phyloP scores from a whole-genome alignment of 1,140 invertebrate species.

The Saxidomus purpurata region DNA sequence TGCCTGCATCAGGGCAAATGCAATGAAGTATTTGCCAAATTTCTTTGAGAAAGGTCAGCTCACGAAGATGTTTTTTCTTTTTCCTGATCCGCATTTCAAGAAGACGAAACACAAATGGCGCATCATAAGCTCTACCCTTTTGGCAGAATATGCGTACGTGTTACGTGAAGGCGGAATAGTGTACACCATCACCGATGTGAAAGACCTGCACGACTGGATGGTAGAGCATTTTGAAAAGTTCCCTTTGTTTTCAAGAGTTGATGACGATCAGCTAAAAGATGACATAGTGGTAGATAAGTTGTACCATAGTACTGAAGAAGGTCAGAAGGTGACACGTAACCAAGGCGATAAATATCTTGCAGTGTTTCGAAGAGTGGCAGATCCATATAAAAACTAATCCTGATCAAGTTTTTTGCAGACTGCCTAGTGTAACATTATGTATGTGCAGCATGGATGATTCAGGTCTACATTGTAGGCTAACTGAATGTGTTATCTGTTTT shows the following conservation, averaged over 20 bases:
- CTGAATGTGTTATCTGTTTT: too few species aligned
- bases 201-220: conserved; percentile 99
- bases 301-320: conserved; percentile 98
- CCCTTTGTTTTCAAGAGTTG: conserved; percentile 94
- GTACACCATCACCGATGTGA: conserved; percentile 99
- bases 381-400: conserved; percentile 65
- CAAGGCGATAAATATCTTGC: conserved; percentile 97
- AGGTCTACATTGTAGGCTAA: too few species aligned
- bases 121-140: conserved; percentile 96
- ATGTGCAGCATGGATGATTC: too few species aligned
- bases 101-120: conserved; percentile 99
- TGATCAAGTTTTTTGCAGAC: too few species aligned
- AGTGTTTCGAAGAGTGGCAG: conserved; percentile 91
- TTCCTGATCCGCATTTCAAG: conserved; percentile 99
- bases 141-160: conserved; percentile 99
- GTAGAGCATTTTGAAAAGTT: conserved; percentile 96
- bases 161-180: conserved; percentile 94
- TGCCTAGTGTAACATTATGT: too few species aligned
- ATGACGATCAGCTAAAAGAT: conserved; percentile 90
- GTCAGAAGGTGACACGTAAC: conserved; percentile 98
- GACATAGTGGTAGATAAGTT: conserved; percentile 96
- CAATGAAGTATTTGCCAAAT: conserved; percentile 99
- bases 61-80: conserved; percentile 99
- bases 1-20: conserved; percentile 98
- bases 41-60: conserved; percentile 98